Conservation (phyloP, 2,797 vertebrate genomes). For the Macroramphosus scolopax region DNA sequence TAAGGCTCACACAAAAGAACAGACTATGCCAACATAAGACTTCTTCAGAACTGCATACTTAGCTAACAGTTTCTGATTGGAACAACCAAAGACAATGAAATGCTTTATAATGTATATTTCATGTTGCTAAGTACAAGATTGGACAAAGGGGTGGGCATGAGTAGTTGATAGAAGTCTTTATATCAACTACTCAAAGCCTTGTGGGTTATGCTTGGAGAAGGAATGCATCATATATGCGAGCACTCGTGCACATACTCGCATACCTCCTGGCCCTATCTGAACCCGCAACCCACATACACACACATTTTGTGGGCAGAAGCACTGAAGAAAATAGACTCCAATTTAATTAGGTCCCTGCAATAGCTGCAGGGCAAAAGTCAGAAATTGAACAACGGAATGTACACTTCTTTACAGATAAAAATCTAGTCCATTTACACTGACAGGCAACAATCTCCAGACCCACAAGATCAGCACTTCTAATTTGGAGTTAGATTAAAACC, state of each 20-base stretch:
- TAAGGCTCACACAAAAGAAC: constrained; percentile 47
- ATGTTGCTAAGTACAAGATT: constrained; percentile 20
- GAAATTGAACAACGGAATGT: constrained; percentile 60
- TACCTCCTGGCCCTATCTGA: constrained; percentile 9
- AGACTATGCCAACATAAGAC: constrained; percentile 57
- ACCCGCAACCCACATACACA: constrained; percentile 18
- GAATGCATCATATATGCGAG: constrained; percentile 31
- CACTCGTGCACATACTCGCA: constrained; percentile 16
- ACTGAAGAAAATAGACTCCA: constrained; percentile 48
- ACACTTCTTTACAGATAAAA: constrained; percentile 45
- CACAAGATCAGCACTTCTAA: constrained; percentile 12
- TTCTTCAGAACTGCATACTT: constrained; percentile 46
- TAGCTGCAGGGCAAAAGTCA: constrained; percentile 31
- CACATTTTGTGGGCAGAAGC: constrained; percentile 19
- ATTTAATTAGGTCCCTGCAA: constrained; percentile 50
- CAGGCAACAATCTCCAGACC: constrained; percentile 18
- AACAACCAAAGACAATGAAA: constrained; percentile 21
- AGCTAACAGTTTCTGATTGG: constrained; percentile 27
- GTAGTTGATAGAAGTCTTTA: constrained; percentile 27
- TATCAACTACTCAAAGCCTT: constrained; percentile 8
- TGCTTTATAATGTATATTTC: constrained; percentile 22
- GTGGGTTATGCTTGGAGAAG: constrained; percentile 27
- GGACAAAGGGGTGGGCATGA: constrained; percentile 43
- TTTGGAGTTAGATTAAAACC: constrained; percentile 17
- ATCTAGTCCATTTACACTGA: constrained; percentile 33